Conservation (phyloP, 2,888 invertebrate species). For the Lasioglossum morio region DNA sequence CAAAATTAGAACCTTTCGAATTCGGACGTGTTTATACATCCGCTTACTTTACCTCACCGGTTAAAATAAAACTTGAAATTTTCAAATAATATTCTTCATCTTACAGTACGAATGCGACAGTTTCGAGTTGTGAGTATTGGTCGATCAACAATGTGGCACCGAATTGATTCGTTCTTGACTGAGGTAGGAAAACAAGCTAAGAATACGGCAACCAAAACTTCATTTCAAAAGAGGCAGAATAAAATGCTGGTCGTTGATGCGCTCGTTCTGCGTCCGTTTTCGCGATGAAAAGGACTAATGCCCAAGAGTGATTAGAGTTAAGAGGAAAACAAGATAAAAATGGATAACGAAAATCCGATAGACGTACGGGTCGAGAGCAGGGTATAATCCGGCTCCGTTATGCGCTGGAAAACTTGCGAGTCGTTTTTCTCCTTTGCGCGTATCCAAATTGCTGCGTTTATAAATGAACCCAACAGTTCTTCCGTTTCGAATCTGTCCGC, state of each 20-base stretch:
- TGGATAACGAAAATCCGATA: conserved; percentile 36
- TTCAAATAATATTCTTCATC: not conserved
- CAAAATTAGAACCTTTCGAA: not conserved
- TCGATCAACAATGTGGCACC: not conserved
- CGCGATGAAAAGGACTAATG: not conserved
- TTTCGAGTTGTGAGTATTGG: not conserved
- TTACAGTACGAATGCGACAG: not conserved
- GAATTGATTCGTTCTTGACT: not conserved
- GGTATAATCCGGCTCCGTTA: conserved; percentile 17
- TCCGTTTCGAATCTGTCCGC: conserved; percentile 45
- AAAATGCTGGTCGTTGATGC: not conserved
- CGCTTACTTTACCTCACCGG: not conserved
- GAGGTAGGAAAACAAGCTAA: not conserved
- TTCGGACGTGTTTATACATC: not conserved
- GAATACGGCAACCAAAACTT: not conserved
- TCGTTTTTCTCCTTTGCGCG: conserved; percentile 25
- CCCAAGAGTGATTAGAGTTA: conserved; percentile 9
- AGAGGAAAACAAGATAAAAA: conserved; percentile 40
- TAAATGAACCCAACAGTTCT: conserved; percentile 58
- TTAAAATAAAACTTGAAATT: not conserved
- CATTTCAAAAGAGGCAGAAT: not conserved
- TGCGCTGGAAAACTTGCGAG: conserved; percentile 6
- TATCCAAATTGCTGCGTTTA: conserved; percentile 44
- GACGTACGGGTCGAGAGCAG: not conserved
- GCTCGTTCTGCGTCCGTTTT: not conserved